Evolutionary conservation across 2,888 invertebrate species (phyloP).

Genomic region (Lamellibrachia columna): DNA sequence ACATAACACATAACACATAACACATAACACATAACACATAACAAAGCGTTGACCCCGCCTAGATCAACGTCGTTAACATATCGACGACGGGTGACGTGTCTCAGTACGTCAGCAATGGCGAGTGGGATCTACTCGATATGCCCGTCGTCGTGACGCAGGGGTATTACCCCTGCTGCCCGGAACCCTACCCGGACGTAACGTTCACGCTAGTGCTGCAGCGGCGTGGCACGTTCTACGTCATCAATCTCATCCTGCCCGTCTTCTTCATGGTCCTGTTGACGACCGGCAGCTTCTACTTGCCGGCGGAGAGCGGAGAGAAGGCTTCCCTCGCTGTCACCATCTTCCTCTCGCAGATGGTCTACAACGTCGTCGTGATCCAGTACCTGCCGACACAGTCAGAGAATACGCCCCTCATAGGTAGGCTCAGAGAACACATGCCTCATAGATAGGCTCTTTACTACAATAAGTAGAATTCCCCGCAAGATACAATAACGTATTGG

Average conservation of each 20-base stretch:
- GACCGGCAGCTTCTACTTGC: conserved; percentile 20
- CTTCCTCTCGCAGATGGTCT: conserved; percentile 22
- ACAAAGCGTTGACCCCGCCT: not conserved
- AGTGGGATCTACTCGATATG: conserved; percentile 22
- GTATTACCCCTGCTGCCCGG: conserved; percentile 9
- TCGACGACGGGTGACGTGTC: not conserved
- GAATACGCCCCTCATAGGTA: conserved; percentile 22
- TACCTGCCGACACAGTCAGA: conserved; percentile 23
- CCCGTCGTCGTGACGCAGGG: not conserved
- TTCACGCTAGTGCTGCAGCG: not conserved
- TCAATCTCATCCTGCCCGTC: conserved; percentile 22
- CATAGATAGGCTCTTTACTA: not conserved
- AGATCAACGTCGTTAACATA: not conserved
- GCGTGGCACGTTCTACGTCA: conserved; percentile 20
- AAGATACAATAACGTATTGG: too few species aligned
- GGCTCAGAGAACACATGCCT: not conserved
- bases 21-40: too few species aligned
- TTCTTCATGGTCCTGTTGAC: not conserved
- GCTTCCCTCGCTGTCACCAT: conserved; percentile 26
- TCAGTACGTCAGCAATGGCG: conserved; percentile 23
- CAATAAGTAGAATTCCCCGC: too few species aligned
- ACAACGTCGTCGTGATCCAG: conserved; percentile 20
- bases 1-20: too few species aligned
- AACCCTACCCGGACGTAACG: conserved; percentile 18
- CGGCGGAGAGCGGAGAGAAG: conserved; percentile 27